Evolutionary conservation across 2,888 invertebrate species (phyloP).

Genomic region (Frankliniella intonsa): DNA sequence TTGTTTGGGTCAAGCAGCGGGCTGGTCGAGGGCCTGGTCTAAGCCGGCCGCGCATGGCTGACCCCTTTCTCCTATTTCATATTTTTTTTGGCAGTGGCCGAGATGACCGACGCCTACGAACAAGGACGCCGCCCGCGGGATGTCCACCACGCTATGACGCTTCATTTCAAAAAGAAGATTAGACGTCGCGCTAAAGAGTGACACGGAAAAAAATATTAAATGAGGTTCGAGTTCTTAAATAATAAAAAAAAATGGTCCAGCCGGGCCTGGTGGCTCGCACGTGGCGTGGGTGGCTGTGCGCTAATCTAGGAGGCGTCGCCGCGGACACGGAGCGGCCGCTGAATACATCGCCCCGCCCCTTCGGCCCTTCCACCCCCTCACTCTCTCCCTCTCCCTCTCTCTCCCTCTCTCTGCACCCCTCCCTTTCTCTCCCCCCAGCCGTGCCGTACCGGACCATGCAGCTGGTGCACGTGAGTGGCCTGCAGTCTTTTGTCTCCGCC

Average conservation of each 20-base stretch:
- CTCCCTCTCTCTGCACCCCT: not conserved
- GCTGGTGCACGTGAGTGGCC: no score
- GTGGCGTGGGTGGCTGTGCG: not conserved
- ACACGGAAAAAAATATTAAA: not conserved
- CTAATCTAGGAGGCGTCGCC: constrained; percentile 6
- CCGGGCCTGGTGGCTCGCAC: not conserved
- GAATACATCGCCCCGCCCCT: constrained; percentile 6
- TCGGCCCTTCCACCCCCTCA: not conserved
- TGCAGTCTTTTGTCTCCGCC: no score
- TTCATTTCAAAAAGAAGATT: not conserved
- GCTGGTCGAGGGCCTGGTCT: no score
- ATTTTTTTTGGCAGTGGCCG: no score
- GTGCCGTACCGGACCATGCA: no score
- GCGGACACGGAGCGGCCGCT: not conserved
- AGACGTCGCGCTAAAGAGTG: not conserved
- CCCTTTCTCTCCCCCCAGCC: not conserved
- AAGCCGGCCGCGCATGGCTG: no score
- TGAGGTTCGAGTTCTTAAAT: not conserved
- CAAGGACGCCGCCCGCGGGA: no score
- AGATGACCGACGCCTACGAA: no score
- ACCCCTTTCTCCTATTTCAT: no score
- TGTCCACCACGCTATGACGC: no score
- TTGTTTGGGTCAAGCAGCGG: no score
- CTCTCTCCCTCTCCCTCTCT: not conserved
- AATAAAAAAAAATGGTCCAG: not conserved